Base-by-base conservation (phyloP, 2,888 invertebrate genomes). In the Lucinisca nassula region DNA sequence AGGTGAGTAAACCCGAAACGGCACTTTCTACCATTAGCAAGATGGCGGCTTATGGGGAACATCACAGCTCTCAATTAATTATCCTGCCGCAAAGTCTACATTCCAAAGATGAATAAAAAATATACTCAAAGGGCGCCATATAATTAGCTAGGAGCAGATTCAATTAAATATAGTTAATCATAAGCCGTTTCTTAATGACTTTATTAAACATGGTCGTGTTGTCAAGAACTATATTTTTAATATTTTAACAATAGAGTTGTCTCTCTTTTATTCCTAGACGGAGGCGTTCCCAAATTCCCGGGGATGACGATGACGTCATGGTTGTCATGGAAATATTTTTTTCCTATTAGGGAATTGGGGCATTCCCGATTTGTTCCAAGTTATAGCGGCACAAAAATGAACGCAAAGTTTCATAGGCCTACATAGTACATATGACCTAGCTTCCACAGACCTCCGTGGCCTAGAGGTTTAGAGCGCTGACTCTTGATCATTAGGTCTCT, bases 261-360 rank as follows among this genome's bases (percentile, higher is more conserved):
- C 90, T 90, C 78, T 83, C 89, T 91, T 84, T 91, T 85, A 87
- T 85, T 89, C 88, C 85, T 75, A 74, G 83, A 81, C 55, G 91
- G 91, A 92, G 89, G 89, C 89, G 86, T 90, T 84, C 79, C 89
- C 79, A 55, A 85, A 84, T 83, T 88, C 81, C 83, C 89, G 87
- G 92, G 90, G 90, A 90, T 87, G 84, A 85, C 79, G 90, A 88
- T 94, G 92, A 94, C 94, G 94, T 94, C 92, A 93, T 76, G 35
- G 92, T 94, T 92, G 90, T 92, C 89, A 94, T 93, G 91, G 89
- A 27, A 88, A 90, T 87, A 37, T 27, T 10, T 45, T 27, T 61
- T 76, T 76, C 49, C 45, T 32, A 51, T 2, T 51, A 78, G 61
- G 67, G 40, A 61, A 61, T 35, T 76, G n/a, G n/a, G n/a, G n/a